Percentiles rank a stretch among this genome's conserved stretches.
phyloP scores from a whole-genome alignment of 2,888 invertebrate species.

The Amphipoea oculea region DNA sequence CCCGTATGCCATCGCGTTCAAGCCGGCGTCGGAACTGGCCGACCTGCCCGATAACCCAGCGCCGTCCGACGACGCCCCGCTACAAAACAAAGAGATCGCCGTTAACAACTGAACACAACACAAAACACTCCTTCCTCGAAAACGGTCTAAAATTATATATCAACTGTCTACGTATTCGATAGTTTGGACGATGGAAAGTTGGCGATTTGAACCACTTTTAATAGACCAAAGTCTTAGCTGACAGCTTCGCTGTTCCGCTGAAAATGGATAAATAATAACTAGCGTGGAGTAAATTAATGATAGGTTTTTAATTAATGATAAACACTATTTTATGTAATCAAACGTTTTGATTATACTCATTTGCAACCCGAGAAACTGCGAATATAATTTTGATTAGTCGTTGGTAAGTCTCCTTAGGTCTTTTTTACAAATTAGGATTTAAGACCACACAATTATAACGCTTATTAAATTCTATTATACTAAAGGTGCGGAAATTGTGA shows the following conservation, averaged over 20 bases:
- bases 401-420: constrained; percentile 2
- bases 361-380: constrained; percentile 23
- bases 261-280: constrained; percentile 41
- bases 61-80: constrained; percentile 66
- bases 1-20: constrained; percentile 95
- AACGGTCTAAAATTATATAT: constrained; percentile 61
- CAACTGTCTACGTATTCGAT: constrained; percentile 50
- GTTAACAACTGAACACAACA: constrained; percentile 75
- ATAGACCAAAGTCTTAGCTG: constrained; percentile 55
- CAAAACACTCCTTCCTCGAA: constrained; percentile 34
- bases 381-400: constrained; percentile 22
- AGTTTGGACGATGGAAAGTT: constrained; percentile 37
- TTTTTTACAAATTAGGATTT: constrained; percentile 48
- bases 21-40: constrained; percentile 77
- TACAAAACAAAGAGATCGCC: constrained; percentile 77
- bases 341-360: constrained; percentile 38
- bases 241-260: constrained; percentile 63
- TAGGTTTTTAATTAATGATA: constrained; percentile 39
- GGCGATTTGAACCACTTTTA: constrained; percentile 49
- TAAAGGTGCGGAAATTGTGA: constrained; percentile 48
- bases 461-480: constrained; percentile 38
- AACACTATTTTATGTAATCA: constrained; percentile 39
- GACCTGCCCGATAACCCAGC: constrained; percentile 69
- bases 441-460: constrained; percentile 42
- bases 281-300: constrained; percentile 31